Percentiles rank a stretch among this genome's conserved stretches.
phyloP scores from a whole-genome alignment of 92 coral and sea anemone species.

The Siderastrea radians region DNA sequence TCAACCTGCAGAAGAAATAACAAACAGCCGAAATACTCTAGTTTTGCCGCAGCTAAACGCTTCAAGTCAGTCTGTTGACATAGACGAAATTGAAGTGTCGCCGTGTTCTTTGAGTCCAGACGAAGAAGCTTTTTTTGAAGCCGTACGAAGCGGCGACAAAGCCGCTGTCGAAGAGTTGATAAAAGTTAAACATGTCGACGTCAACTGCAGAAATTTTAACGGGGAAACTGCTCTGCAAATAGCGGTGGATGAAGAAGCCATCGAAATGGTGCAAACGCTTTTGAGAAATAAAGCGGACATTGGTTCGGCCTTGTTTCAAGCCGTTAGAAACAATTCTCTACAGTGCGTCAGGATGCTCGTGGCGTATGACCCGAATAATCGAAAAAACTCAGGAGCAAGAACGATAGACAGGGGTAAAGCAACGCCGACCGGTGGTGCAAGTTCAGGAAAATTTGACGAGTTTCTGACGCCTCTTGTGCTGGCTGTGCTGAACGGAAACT shows the following conservation, averaged over 20 bases:
- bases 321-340: conserved; percentile 73
- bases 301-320: conserved; percentile 80
- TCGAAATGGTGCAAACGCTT: conserved; percentile 59
- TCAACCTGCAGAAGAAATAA: not conserved
- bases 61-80: not conserved
- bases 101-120: conserved; percentile 23
- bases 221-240: conserved; percentile 86
- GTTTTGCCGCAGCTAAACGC: not conserved
- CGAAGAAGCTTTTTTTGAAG: conserved; percentile 77
- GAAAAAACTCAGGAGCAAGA: conserved; percentile 1
- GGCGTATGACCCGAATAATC: conserved; percentile 50
- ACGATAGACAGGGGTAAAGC: not conserved
- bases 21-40: not conserved
- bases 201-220: conserved; percentile 70
- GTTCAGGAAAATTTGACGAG: conserved; percentile 37
- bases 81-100: conserved; percentile 13
- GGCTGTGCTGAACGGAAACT: conserved; percentile 84
- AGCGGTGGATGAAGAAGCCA: conserved; percentile 73
- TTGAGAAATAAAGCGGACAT: conserved; percentile 70
- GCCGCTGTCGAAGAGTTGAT: conserved; percentile 62
- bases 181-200: conserved; percentile 43
- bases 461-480: conserved; percentile 84
- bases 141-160: conserved; percentile 70
- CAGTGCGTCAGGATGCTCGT: conserved; percentile 77
- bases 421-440: not conserved